These are phyloP conservation scores for Parapsyche elsis DNA, from an alignment of 1,140 invertebrate genomes.

Conservation along the genomic window DNA sequence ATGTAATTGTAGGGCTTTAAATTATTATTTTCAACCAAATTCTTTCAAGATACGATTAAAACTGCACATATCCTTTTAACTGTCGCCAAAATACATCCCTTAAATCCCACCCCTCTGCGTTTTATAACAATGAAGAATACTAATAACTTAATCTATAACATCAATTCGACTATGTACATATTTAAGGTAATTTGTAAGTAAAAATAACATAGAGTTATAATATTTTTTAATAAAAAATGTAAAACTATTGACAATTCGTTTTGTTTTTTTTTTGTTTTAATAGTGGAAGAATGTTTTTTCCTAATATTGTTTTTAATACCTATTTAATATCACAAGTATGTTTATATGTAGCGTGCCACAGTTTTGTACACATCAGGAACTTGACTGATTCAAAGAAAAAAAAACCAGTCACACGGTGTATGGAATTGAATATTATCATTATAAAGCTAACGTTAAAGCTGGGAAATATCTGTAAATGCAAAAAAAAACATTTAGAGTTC, in stretches of 20 bases:
- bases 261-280: too few species aligned
- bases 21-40: too few species aligned
- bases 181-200: not conserved
- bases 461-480: not conserved
- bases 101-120: too few species aligned
- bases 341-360: not conserved
- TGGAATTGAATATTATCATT: not conserved
- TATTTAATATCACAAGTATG: not conserved
- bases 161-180: not conserved
- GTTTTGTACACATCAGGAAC: constrained; percentile 22
- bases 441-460: constrained; percentile 5
- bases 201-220: not conserved
- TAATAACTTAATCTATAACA: too few species aligned
- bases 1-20: too few species aligned
- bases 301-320: too few species aligned
- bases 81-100: too few species aligned
- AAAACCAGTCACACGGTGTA: not conserved
- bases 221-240: not conserved
- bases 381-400: not conserved
- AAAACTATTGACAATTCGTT: not conserved
- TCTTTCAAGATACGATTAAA: too few species aligned
- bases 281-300: too few species aligned
- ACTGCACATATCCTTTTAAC: too few species aligned
- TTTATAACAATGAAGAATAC: too few species aligned
- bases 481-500: not conserved